phyloP scores from a whole-genome alignment of 2,888 invertebrate species.

The Diploptera punctata region DNA sequence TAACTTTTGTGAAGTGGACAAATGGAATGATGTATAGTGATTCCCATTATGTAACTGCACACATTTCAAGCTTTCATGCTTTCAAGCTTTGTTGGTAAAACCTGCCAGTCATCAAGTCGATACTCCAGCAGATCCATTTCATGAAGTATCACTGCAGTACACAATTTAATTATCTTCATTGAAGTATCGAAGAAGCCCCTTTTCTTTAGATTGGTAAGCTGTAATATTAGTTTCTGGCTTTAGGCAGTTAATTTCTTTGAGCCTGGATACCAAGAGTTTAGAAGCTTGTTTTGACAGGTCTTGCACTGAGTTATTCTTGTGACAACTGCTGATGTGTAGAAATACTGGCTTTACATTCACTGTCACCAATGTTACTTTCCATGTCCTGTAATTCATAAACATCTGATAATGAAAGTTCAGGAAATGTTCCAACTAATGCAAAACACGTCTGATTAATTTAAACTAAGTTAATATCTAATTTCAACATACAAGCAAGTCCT shows the following conservation, averaged over 20 bases:
- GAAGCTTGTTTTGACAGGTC: neutral
- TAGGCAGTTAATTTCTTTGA: neutral
- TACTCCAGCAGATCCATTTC: too few species aligned
- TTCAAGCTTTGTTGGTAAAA: neutral
- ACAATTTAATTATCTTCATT: neutral
- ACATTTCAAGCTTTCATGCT: neutral
- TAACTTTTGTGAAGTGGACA: conserved; percentile 34
- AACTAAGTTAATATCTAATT: too few species aligned
- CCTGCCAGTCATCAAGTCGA: neutral
- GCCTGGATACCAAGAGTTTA: conserved; percentile 2
- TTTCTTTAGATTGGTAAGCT: neutral
- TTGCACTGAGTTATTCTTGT: neutral
- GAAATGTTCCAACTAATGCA: too few species aligned
- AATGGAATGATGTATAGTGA: neutral
- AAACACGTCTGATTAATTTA: too few species aligned
- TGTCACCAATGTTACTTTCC: too few species aligned
- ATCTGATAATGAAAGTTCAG: too few species aligned
- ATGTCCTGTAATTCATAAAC: too few species aligned
- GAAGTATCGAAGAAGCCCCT: neutral
- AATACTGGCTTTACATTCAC: neutral
- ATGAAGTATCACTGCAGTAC: neutral
- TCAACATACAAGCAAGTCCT: too few species aligned
- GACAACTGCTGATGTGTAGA: neutral
- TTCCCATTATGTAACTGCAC: neutral
- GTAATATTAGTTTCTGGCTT: neutral